Evolutionary conservation across 1,140 invertebrate genomes (phyloP).

Genomic region (Hydropsyche tenuis): DNA sequence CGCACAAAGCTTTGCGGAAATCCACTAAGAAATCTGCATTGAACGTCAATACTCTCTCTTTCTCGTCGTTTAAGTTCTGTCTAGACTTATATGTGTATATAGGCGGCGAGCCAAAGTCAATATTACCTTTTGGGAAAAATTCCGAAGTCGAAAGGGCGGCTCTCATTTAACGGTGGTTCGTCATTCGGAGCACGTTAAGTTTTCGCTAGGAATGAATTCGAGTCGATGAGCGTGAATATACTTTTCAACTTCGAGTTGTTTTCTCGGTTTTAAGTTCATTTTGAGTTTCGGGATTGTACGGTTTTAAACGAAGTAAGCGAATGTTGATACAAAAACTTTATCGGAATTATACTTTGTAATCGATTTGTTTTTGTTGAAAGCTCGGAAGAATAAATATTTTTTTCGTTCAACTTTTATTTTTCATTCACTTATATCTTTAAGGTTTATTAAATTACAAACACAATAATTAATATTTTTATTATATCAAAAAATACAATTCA

Average conservation of each 20-base stretch:
- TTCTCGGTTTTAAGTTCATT: constrained; percentile 43
- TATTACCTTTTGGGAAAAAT: constrained; percentile 38
- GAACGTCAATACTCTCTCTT: constrained; percentile 47
- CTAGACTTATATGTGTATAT: too few species aligned
- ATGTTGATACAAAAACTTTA: background rate
- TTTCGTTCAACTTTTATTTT: too few species aligned
- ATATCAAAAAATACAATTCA: too few species aligned
- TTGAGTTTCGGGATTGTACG: constrained; percentile 45
- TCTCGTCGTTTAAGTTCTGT: constrained; percentile 20
- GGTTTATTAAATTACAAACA: too few species aligned
- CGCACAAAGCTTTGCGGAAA: constrained; percentile 47
- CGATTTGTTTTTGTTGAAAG: too few species aligned
- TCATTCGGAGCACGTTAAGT: constrained; percentile 46
- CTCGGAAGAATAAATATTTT: too few species aligned
- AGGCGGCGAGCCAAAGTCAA: constrained; percentile 40
- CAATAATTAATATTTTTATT: too few species aligned
- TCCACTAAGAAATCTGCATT: constrained; percentile 49
- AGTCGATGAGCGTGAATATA: constrained; percentile 43
- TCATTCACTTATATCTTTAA: too few species aligned
- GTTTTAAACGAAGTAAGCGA: too few species aligned
- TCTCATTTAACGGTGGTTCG: constrained; percentile 28
- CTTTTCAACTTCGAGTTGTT: constrained; percentile 45
- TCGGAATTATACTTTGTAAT: background rate
- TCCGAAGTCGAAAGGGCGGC: background rate
- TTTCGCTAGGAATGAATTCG: constrained; percentile 44